A percentile compares a stretch with the other conserved stretches of the same genome.
phyloP scores from a whole-genome alignment of 2,888 invertebrate genomes.

The Acheta domesticus region DNA sequence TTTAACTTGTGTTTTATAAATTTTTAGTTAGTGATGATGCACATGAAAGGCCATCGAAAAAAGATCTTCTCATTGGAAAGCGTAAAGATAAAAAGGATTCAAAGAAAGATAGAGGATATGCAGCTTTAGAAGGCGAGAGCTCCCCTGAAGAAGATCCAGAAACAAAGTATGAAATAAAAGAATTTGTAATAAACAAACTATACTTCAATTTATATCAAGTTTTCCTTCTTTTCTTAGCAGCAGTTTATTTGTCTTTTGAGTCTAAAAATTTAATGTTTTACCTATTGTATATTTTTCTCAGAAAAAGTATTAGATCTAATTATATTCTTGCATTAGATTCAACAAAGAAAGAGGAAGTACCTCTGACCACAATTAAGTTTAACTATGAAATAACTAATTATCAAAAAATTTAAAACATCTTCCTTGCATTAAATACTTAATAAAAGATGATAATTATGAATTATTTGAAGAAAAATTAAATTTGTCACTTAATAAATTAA shows the following conservation, averaged over 20 bases:
- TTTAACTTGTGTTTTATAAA: neutral
- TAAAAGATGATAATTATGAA: too few relatives aligned
- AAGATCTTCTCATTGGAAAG: conserved; percentile 71
- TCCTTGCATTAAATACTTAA: too few relatives aligned
- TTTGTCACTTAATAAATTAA: too few relatives aligned
- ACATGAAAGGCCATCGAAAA: conserved; percentile 74
- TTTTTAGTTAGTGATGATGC: conserved; percentile 73
- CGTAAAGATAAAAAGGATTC: conserved; percentile 81
- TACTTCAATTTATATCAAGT: neutral
- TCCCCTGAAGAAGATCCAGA: conserved; percentile 86
- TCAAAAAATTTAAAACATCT: too few relatives aligned
- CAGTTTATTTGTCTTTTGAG: neutral
- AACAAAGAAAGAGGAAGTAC: too few relatives aligned
- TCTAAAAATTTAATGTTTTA: neutral
- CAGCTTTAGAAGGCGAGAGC: conserved; percentile 88
- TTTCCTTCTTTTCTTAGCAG: neutral
- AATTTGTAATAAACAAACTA: neutral
- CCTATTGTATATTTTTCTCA: too few relatives aligned
- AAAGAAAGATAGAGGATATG: conserved; percentile 86
- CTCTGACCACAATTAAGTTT: too few relatives aligned
- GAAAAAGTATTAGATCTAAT: too few relatives aligned
- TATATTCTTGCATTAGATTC: too few relatives aligned
- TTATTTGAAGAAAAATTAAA: too few relatives aligned
- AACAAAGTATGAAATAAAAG: conserved; percentile 60
- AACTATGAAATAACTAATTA: too few relatives aligned